phyloP scores from a whole-genome alignment of 1,140 invertebrate genomes.

The Pectinophora gossypiella region DNA sequence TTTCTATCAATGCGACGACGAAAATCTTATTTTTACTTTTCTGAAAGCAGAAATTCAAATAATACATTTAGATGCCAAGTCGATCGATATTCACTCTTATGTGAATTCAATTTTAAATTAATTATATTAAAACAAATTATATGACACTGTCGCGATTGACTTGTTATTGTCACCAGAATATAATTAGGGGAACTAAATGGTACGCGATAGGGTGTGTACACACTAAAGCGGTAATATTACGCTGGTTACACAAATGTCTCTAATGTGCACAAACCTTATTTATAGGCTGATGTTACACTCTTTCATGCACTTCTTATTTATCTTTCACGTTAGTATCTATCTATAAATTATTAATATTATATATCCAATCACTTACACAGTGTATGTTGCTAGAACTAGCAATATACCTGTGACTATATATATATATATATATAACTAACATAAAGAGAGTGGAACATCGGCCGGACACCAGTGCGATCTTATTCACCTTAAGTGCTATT shows the following conservation, averaged over 20 bases:
- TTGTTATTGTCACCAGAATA: conserved; percentile 41
- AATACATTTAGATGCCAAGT: conserved; percentile 27
- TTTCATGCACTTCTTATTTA: too few relatives aligned
- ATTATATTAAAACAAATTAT: conserved; percentile 31
- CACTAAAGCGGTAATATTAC: conserved; percentile 14
- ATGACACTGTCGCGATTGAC: conserved; percentile 42
- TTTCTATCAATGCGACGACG: too few relatives aligned
- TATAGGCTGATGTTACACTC: not conserved
- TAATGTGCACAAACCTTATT: conserved; percentile 34
- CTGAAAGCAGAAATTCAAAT: conserved; percentile 11
- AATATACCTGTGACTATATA: too few relatives aligned
- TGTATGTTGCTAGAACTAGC: too few relatives aligned
- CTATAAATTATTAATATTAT: too few relatives aligned
- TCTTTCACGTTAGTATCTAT: too few relatives aligned
- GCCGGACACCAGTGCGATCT: conserved; percentile 16
- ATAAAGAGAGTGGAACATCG: too few relatives aligned
- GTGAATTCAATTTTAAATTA: conserved; percentile 17
- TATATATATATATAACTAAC: too few relatives aligned
- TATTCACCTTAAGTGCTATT: conserved; percentile 33
- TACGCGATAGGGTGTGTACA: conserved; percentile 30
- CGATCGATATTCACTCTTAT: conserved; percentile 12
- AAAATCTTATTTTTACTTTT: too few relatives aligned
- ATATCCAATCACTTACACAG: too few relatives aligned
- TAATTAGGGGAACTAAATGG: not conserved
- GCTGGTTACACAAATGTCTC: conserved; percentile 14